Evolutionary conservation across 2,797 vertebrate genomes (phyloP).

Genomic region (Vipera ursinii): DNA sequence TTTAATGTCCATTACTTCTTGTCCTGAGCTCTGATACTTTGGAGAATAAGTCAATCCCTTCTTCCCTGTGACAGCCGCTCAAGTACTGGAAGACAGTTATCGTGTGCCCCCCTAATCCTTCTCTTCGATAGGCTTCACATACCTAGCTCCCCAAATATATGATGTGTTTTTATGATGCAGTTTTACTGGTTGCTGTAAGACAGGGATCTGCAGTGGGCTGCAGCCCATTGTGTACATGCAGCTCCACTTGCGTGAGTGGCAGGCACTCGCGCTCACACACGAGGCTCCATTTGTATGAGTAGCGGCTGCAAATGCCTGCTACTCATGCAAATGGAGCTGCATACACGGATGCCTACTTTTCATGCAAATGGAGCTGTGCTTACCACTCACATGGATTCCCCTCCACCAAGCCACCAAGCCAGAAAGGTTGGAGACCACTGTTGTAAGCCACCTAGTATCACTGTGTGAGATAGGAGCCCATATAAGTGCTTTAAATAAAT

Average conservation of each 20-base stretch:
- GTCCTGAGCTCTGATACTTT: not conserved
- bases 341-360: not conserved
- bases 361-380: not conserved
- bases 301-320: not conserved
- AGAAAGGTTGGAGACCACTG: not conserved
- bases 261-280: rapidly evolving
- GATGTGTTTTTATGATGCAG: not conserved
- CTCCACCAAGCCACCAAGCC: not conserved
- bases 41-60: not conserved
- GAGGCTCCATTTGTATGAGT: not conserved
- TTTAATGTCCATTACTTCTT: not conserved
- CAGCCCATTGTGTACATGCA: rapidly evolving
- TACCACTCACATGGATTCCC: not conserved
- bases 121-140: not conserved
- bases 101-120: not conserved
- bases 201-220: not conserved
- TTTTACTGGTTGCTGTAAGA: not conserved
- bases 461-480: not conserved
- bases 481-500: not conserved
- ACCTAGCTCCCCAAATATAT: not conserved
- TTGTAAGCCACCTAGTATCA: not conserved
- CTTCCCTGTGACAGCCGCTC: not conserved
- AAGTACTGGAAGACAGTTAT: not conserved
- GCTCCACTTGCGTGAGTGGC: not conserved
- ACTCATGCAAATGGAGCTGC: not conserved